phyloP scores from a whole-genome alignment of 2,888 invertebrate species.

The Zhuqinia jingwanae region DNA sequence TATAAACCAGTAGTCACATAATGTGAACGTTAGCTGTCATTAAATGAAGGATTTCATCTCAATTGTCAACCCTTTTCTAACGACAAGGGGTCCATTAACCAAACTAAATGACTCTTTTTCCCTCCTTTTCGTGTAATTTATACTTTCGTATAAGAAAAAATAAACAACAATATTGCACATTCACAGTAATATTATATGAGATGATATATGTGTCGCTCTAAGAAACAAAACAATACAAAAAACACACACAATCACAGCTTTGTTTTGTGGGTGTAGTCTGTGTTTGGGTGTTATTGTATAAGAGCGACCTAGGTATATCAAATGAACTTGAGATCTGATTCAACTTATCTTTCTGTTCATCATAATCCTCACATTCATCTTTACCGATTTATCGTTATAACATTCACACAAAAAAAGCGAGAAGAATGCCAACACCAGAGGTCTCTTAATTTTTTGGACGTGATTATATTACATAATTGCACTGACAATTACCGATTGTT shows the following conservation, averaged over 20 bases:
- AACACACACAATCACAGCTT: conserved; percentile 9
- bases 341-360: conserved; percentile 37
- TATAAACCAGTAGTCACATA: conserved; percentile 49
- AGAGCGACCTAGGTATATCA: neutral
- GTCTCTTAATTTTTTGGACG: no score
- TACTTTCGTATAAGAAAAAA: conserved; percentile 32
- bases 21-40: conserved; percentile 49
- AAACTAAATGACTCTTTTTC: conserved; percentile 62
- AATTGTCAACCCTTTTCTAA: conserved; percentile 69
- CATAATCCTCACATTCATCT: conserved; percentile 10
- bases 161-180: conserved; percentile 23
- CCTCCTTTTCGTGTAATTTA: conserved; percentile 20
- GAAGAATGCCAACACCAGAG: no score
- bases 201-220: conserved; percentile 7
- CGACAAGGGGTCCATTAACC: conserved; percentile 46
- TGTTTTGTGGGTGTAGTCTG: conserved; percentile 50
- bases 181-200: neutral
- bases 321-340: conserved; percentile 61
- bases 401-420: no score
- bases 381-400: neutral
- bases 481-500: neutral
- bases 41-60: conserved; percentile 69
- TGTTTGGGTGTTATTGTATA: neutral
- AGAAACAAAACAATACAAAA: conserved; percentile 10
- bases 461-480: neutral